These are phyloP conservation scores for Maconellicoccus hirsutus DNA, from an alignment of 1,140 invertebrate genomes.

Conservation along the genomic window DNA sequence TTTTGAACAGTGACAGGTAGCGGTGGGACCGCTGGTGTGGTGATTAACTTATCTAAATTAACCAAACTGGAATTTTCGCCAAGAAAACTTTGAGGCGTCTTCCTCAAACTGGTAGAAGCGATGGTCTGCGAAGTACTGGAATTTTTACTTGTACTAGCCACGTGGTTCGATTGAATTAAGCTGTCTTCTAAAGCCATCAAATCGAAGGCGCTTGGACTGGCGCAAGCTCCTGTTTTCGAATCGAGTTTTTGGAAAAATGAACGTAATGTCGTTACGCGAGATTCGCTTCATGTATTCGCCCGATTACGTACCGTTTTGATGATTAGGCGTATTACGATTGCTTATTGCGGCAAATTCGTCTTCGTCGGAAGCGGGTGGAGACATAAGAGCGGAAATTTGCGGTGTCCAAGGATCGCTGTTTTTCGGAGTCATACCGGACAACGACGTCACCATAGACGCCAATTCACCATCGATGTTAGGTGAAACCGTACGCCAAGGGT, in stretches of 20 bases:
- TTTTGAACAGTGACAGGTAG: conserved; percentile 26
- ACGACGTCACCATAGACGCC: conserved; percentile 30
- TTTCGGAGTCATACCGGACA: conserved; percentile 29
- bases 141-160: not conserved
- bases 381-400: conserved; percentile 17
- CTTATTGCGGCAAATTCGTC: conserved; percentile 26
- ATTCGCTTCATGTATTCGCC: too few relatives aligned
- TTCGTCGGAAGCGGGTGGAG: not conserved
- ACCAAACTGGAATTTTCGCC: conserved; percentile 88
- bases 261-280: too few relatives aligned
- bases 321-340: conserved; percentile 22
- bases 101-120: conserved; percentile 47
- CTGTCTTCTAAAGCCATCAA: conserved; percentile 46
- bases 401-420: conserved; percentile 46
- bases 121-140: conserved; percentile 7
- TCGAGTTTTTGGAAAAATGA: too few relatives aligned
- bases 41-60: conserved; percentile 89
- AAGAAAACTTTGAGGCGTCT: conserved; percentile 83
- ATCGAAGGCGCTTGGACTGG: conserved; percentile 53
- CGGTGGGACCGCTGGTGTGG: conserved; percentile 33
- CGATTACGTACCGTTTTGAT: conserved; percentile 19
- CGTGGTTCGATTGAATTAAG: not conserved
- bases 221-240: conserved; percentile 31
- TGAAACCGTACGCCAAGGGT: conserved; percentile 27
- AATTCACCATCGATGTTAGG: not conserved